Evolutionary conservation across 2,888 invertebrate genomes (phyloP), one percentile per base, ranked within the genome.

Genomic region (Alviniconcha strummeri): DNA sequence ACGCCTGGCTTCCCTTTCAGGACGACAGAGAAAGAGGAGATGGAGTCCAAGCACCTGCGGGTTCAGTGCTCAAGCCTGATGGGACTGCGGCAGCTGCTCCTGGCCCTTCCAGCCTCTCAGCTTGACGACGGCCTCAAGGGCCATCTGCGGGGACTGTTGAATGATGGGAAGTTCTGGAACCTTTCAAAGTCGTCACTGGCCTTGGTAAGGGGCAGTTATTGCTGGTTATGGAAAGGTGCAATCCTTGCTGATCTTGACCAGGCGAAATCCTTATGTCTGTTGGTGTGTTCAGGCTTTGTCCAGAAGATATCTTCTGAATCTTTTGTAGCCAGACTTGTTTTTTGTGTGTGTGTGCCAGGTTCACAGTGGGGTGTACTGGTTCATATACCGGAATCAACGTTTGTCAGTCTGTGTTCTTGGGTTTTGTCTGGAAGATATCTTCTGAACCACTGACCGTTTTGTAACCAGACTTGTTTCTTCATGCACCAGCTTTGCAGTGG

Each of bases 81-180:
- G 88, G 96, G 95, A 1, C 95, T 96, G 89, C 95, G 95, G 5
- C 82, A 84, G 82, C 52, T 84, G 9, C 76, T 84, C 2, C 69
- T 55, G 56, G 75, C 84, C 19, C 80, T 84, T 11, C 84, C 82
- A n/a, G 54, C 80, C 15, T 67, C 64, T 2, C 75, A 80, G n/a
- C 36, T 80, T 8, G 76, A 74, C 8, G 69, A 71, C 2, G 57
- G 71, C 5, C 36, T 84, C 54, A 84, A 74, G 56, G 84, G 80
- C 6, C 84, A 83, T 60, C 36, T 84, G 4, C 55, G 60, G 55
- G 94, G 94, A 81, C 94, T 97, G 80, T 92, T 97, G 85, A 94
- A 94, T 0, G 95, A 95, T 88, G 91, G 93, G 55, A 95, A 95
- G 92, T 97, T 97, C 94, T 97, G 97, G 97, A 96, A 96, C 83